Evolutionary conservation across 2,113 vertebrate species (phyloP).

Genomic region (Stomatorhinus ivindoensis): DNA sequence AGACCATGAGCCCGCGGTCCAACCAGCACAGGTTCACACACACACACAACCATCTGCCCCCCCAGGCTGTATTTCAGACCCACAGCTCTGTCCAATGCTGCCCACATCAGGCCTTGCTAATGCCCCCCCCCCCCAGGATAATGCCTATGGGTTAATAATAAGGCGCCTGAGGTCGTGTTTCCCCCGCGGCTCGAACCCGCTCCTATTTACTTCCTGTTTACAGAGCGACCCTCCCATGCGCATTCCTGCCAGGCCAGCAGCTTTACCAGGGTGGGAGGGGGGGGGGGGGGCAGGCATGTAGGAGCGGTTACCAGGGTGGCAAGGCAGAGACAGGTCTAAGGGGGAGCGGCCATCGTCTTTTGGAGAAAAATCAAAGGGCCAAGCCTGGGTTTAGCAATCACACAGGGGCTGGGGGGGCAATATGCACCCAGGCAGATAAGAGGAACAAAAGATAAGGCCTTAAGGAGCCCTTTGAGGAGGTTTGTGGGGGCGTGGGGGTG

Average conservation of each 20-base stretch:
- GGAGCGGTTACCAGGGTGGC: not conserved
- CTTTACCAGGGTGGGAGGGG: not conserved
- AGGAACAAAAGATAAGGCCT: not conserved
- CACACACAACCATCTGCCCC: not conserved
- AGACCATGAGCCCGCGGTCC: not conserved
- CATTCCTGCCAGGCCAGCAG: not conserved
- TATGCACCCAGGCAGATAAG: not conserved
- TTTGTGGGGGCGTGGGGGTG: not conserved
- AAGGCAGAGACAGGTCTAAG: not conserved
- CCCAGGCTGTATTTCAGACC: not conserved
- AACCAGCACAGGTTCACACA: not conserved
- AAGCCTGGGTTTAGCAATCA: not conserved
- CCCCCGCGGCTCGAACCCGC: no score
- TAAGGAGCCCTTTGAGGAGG: not conserved
- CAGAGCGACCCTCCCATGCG: not conserved
- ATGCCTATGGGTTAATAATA: not conserved
- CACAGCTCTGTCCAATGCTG: not conserved
- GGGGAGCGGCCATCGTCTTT: not conserved
- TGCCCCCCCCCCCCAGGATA: not conserved
- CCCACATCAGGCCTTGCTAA: not conserved
- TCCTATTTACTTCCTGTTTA: not conserved
- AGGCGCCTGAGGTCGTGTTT: not conserved
- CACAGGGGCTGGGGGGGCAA: not conserved
- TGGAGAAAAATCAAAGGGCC: not conserved
- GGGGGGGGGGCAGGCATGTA: not conserved